These are phyloP conservation scores for Drosophila lacertosa DNA, from an alignment of 1,140 invertebrate genomes.

Conservation along the genomic window DNA sequence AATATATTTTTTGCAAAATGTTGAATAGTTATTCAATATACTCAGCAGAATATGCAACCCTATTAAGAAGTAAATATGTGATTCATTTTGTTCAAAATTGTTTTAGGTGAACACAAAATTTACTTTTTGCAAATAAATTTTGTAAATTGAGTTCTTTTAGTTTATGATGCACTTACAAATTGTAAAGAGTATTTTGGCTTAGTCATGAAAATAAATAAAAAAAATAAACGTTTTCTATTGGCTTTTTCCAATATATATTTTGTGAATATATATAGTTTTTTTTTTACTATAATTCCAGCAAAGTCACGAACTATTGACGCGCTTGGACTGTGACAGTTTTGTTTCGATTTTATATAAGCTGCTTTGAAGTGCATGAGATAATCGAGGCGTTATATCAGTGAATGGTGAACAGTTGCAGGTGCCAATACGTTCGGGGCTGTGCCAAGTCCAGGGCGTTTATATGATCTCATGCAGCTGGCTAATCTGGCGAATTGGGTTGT, in stretches of 20 bases:
- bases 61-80: neutral
- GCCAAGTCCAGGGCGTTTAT: slow-evolving; percentile 21
- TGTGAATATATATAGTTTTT: slow-evolving; percentile 36
- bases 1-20: too few species aligned
- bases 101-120: neutral
- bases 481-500: slow-evolving; percentile 34
- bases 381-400: slow-evolving; percentile 37
- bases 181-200: slow-evolving; percentile 17
- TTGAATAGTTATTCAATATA: neutral
- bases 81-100: neutral
- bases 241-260: slow-evolving; percentile 15
- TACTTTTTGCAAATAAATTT: too few species aligned
- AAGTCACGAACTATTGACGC: slow-evolving; percentile 61
- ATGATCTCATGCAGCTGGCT: slow-evolving; percentile 44
- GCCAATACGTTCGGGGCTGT: slow-evolving; percentile 11
- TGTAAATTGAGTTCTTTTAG: too few species aligned
- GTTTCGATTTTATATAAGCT: slow-evolving; percentile 49
- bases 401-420: slow-evolving; percentile 12
- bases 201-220: neutral
- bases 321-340: slow-evolving; percentile 54
- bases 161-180: neutral
- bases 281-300: slow-evolving; percentile 61
- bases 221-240: slow-evolving; percentile 3
- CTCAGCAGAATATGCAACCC: too few species aligned
- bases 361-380: slow-evolving; percentile 61